phyloP scores from a whole-genome alignment of 2,113 vertebrate species.

The Pseudonaja textilis region DNA sequence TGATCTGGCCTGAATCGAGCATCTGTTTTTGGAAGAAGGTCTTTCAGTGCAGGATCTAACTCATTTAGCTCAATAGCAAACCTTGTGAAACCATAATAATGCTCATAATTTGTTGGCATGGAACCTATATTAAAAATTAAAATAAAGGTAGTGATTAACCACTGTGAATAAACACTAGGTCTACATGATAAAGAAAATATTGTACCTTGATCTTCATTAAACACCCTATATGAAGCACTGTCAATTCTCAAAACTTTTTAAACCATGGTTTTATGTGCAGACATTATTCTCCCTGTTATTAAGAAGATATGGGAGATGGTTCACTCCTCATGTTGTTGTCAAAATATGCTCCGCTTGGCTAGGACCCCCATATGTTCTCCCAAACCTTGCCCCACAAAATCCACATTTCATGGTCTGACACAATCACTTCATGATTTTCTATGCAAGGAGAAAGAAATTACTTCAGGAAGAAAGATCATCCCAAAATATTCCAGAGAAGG shows the following conservation, averaged over 20 bases:
- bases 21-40: constrained; percentile 90
- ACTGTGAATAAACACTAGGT: not conserved
- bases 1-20: constrained; percentile 96
- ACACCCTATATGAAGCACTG: not conserved
- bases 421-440: not conserved
- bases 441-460: not conserved
- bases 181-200: not conserved
- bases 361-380: not conserved
- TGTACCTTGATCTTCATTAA: not conserved
- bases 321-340: not conserved
- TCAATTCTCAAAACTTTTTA: too few relatives aligned
- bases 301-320: not conserved
- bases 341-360: not conserved
- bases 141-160: constrained; percentile 16
- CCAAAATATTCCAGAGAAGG: not conserved
- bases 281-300: not conserved
- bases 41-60: constrained; percentile 91
- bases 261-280: not conserved
- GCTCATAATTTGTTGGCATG: constrained; percentile 95
- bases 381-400: not conserved
- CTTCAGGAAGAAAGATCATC: not conserved
- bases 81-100: constrained; percentile 97
- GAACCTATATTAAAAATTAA: constrained; percentile 76
- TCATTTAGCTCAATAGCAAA: constrained; percentile 98
- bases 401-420: not conserved